These are phyloP conservation scores for Sminthurinus signatus DNA, from an alignment of 1,140 invertebrate species.

Conservation along the genomic window DNA sequence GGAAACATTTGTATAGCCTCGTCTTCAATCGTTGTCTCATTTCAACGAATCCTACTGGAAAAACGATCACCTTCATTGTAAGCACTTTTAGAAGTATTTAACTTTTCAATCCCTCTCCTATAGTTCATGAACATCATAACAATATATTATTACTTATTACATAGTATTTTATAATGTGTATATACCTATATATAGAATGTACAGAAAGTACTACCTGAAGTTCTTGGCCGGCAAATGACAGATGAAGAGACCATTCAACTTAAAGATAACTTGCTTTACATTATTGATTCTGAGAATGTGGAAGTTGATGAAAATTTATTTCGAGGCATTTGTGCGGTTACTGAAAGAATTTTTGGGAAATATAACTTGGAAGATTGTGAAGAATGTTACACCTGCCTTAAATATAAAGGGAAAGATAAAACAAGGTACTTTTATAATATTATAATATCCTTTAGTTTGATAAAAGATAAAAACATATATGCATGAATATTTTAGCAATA, in stretches of 20 bases:
- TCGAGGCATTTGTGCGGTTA: constrained; percentile 27
- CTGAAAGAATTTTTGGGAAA: constrained; percentile 26
- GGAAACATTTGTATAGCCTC: constrained; percentile 31
- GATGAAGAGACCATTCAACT: constrained; percentile 15
- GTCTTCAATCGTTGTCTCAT: constrained; percentile 30
- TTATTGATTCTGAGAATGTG: background rate
- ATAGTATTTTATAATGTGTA: no score
- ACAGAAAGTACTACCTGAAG: constrained; percentile 25
- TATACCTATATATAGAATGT: constrained; percentile 18
- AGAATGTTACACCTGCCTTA: constrained; percentile 21
- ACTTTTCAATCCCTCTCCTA: no score
- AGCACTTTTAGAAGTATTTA: no score
- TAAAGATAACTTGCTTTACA: background rate
- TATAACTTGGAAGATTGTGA: constrained; percentile 26
- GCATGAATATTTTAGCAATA: no score
- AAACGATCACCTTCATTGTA: constrained; percentile 21
- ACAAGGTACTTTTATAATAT: constrained; percentile 13
- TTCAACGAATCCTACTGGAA: constrained; percentile 34
- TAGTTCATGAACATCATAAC: no score
- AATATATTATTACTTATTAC: no score
- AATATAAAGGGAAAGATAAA: constrained; percentile 18
- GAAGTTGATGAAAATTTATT: constrained; percentile 20
- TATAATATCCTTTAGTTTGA: constrained; percentile 1
- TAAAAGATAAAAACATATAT: no score
- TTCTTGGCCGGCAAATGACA: constrained; percentile 18